Conservation (phyloP, 2,797 vertebrate genomes). For the Catostomus latipinnis region DNA sequence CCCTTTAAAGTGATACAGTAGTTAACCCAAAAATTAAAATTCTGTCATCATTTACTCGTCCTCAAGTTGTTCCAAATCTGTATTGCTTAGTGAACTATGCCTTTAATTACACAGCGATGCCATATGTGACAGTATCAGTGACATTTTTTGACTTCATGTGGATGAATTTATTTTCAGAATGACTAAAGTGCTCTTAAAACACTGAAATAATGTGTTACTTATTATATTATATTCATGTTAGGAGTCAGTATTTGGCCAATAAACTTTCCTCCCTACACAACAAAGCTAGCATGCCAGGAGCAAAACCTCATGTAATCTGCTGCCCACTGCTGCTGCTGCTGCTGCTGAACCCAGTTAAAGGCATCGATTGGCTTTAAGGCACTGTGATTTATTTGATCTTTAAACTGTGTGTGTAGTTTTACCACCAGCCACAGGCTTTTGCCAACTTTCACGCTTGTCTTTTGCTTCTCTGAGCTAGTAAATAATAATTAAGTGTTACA, state of each 20-base stretch:
- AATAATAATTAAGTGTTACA: conserved; percentile 46
- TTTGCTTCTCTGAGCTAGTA: conserved; percentile 31
- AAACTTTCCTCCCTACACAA: conserved; percentile 27
- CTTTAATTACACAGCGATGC: neutral
- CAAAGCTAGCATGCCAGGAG: conserved; percentile 24
- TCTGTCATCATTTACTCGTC: no score
- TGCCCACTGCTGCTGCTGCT: conserved; percentile 39
- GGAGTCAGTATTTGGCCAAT: conserved; percentile 21
- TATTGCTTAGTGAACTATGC: no score
- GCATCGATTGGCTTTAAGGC: conserved; percentile 14
- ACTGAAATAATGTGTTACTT: conserved; percentile 1
- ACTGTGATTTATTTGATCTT: conserved; percentile 28
- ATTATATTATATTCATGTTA: conserved; percentile 20
- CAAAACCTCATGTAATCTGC: conserved; percentile 24
- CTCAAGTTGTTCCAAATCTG: no score
- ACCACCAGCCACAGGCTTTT: conserved; percentile 11
- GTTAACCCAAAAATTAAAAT: no score
- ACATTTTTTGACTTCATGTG: neutral
- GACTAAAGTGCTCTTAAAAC: neutral
- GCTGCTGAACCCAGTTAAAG: neutral
- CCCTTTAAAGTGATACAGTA: no score
- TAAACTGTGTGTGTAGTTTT: conserved; percentile 30
- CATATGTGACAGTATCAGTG: conserved; percentile 2
- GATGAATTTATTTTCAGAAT: conserved; percentile 12
- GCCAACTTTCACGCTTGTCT: conserved; percentile 31